phyloP scores from a whole-genome alignment of 2,113 vertebrate genomes.

The Theristicus caerulescens region DNA sequence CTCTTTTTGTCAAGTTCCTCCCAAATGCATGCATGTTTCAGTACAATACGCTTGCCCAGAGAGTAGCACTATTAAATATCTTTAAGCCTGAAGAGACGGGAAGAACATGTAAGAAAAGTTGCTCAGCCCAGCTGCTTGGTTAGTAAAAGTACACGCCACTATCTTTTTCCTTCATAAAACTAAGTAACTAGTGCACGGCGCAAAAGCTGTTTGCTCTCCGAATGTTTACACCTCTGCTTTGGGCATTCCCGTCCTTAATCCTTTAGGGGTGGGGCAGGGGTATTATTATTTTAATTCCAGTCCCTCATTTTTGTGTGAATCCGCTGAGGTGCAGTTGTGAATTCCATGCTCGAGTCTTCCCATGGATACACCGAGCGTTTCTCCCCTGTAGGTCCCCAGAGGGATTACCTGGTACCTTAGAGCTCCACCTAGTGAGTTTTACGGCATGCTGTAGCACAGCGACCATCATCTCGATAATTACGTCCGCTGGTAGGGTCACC shows the following conservation, averaged over 20 bases:
- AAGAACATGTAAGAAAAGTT: not conserved
- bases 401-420: conserved; percentile 31
- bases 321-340: not conserved
- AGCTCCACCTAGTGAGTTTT: conserved; percentile 65
- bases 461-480: accelerated
- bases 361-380: not conserved
- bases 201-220: not conserved
- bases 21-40: not conserved
- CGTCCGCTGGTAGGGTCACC: no score
- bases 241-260: not conserved
- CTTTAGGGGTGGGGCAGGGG: not conserved
- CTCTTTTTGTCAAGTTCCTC: not conserved
- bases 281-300: not conserved
- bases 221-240: conserved; percentile 10
- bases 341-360: not conserved
- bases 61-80: not conserved
- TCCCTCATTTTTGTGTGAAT: not conserved
- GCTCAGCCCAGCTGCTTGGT: not conserved
- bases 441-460: not conserved
- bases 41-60: not conserved
- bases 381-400: not conserved
- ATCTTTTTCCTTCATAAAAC: not conserved
- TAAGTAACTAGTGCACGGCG: not conserved
- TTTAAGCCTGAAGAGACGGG: not conserved
- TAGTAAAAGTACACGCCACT: not conserved